These are phyloP conservation scores for Chiloscyllium plagiosum DNA, from an alignment of 2,113 vertebrate genomes.

Conservation along the genomic window DNA sequence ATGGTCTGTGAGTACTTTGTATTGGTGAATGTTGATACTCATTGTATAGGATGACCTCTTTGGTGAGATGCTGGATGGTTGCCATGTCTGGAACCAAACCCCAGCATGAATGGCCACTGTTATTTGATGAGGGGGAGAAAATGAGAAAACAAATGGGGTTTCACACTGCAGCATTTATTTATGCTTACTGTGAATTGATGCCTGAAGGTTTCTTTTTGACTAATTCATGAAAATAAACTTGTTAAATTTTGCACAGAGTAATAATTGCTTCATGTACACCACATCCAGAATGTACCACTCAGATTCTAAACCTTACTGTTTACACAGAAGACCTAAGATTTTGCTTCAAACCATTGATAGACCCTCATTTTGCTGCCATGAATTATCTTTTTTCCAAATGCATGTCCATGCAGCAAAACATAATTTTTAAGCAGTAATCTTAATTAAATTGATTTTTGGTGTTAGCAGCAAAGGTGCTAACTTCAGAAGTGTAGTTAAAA, in stretches of 20 bases:
- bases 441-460: neutral
- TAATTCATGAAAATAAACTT: neutral
- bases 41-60: constrained; percentile 10
- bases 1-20: neutral
- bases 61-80: constrained; percentile 8
- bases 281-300: too few relatives aligned
- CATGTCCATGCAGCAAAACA: neutral
- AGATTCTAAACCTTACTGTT: neutral
- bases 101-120: neutral
- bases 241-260: neutral
- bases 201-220: neutral
- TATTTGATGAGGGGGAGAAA: neutral
- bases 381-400: neutral
- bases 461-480: neutral
- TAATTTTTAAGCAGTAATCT: neutral
- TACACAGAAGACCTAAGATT: neutral
- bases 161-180: neutral
- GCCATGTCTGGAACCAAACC: neutral
- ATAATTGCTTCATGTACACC: neutral
- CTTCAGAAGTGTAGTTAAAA: neutral
- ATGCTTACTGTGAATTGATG: neutral
- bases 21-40: constrained; percentile 26
- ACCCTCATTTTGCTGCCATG: neutral
- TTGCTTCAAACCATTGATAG: neutral
- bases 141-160: neutral